Percentiles rank a stretch among this genome's conserved stretches.
Evolutionary conservation across 1,140 invertebrate genomes (phyloP).

Genomic region (Temnothorax longispinosus): DNA sequence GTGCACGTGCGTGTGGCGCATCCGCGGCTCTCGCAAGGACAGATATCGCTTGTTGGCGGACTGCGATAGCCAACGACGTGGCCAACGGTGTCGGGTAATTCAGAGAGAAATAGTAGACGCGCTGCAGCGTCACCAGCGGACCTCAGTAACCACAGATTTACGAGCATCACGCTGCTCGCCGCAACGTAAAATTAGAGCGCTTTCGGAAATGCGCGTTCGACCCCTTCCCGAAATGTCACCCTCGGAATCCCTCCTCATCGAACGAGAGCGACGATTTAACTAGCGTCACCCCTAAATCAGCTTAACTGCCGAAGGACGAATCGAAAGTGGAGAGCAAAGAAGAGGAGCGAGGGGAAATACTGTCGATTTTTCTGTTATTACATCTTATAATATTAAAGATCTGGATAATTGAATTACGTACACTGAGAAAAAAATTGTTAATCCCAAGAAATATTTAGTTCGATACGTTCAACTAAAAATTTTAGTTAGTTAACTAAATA

Average conservation of each 20-base stretch:
- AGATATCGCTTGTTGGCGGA: constrained; percentile 45
- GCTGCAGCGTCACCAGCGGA: constrained; percentile 60
- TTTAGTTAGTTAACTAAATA: too few species aligned
- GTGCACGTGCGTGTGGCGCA: constrained; percentile 5
- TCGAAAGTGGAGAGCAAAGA: neutral
- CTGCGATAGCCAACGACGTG: constrained; percentile 40
- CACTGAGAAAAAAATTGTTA: too few species aligned
- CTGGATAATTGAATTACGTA: neutral
- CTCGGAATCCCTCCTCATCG: constrained; percentile 11
- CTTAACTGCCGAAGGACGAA: neutral
- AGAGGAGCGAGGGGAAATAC: neutral
- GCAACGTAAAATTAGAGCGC: constrained; percentile 69
- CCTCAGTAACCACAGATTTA: constrained; percentile 68
- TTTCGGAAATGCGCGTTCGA: constrained; percentile 57
- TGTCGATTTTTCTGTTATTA: neutral
- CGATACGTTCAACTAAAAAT: too few species aligned
- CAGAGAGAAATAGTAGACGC: constrained; percentile 63
- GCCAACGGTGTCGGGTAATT: constrained; percentile 19
- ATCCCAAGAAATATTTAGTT: too few species aligned
- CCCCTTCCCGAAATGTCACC: constrained; percentile 28
- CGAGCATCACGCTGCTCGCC: constrained; percentile 39
- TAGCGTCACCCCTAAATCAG: neutral
- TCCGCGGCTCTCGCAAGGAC: neutral
- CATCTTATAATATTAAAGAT: neutral
- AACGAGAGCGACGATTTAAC: constrained; percentile 37